Conservation (phyloP, 2,888 invertebrate genomes). For the Drosophila affinis region DNA sequence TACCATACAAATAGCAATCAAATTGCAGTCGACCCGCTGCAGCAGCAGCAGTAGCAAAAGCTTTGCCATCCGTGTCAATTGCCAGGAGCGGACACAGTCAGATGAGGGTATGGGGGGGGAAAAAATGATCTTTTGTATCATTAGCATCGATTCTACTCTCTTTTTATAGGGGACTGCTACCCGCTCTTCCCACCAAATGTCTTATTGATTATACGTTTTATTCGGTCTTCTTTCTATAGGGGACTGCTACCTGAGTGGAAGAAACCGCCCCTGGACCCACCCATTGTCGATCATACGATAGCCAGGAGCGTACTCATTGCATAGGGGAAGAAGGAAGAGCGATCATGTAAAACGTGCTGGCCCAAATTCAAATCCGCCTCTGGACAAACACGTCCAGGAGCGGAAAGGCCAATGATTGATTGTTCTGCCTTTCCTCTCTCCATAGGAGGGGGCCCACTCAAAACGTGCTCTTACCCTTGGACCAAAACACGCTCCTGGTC, state of each 20-base stretch:
- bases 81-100: slow-evolving; percentile 20
- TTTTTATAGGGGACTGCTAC: not conserved
- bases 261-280: not conserved
- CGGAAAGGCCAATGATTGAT: not conserved
- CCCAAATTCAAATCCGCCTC: not conserved
- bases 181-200: not conserved
- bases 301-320: not conserved
- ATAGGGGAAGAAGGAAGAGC: not conserved
- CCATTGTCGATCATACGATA: not conserved
- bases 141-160: not conserved
- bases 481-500: slow-evolving; percentile 21
- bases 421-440: not conserved
- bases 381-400: not conserved
- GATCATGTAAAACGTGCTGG: not conserved
- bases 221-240: not conserved
- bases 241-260: not conserved
- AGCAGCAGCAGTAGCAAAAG: slow-evolving; percentile 14
- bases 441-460: not conserved
- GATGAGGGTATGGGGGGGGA: not conserved
- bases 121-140: not conserved
- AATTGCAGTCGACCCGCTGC: slow-evolving; percentile 28
- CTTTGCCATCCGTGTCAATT: slow-evolving; percentile 16
- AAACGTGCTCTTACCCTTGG: slow-evolving; percentile 1
- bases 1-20: slow-evolving; percentile 13
- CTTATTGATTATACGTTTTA: not conserved